Evolutionary conservation across 2,888 invertebrate genomes (phyloP), one percentile per base, ranked within the genome.

Genomic region (Caenorhabditis plicata): DNA sequence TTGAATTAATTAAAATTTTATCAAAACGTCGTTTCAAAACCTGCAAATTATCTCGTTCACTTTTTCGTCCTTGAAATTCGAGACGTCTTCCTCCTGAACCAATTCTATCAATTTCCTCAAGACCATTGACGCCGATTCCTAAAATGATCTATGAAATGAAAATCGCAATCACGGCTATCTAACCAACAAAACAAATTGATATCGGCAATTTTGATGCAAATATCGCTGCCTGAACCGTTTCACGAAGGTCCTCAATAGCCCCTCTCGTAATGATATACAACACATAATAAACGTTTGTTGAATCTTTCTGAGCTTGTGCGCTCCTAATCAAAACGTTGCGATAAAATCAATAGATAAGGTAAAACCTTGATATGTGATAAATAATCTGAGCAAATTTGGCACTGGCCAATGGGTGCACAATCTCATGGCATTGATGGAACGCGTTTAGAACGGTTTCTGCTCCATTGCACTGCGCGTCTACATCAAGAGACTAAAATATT

Each of bases 311-410:
- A n/a, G 23, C 19, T 42, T 42, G 42, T 20, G 42, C 23, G 22
- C 23, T 42, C 22, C 31, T 42, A 9, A 29, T 9, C 8, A 29
- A 9, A 9, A 11, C 8, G 11, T 29, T 29, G 29, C 11, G 7
- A 9, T 9, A 29, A 29, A 29, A 29, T 29, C 11, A 39, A 23
- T 4, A n/a, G n/a, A 13, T 25, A 11, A 39, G 46, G n/a, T n/a
- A n/a, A 40, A 41, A 74, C 73, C 72, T 74, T 19, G 74, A 64
- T 33, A 70, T 52, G 50, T 74, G 72, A 60, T 74, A 74, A 29
- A 74, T 74, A 50, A 74, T 72, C 49, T 74, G 74, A 1, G 74
- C 62, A 15, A 74, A 67, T 36, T 75, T 72, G 2, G 74, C 74
- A 15, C 54, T 57, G 32, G 64, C 39, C 22, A 75, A 40, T 15